Evolutionary conservation across 2,113 vertebrate genomes (phyloP), one percentile per base, ranked within the genome.

Genomic region (Tragelaphus buxtoni): DNA sequence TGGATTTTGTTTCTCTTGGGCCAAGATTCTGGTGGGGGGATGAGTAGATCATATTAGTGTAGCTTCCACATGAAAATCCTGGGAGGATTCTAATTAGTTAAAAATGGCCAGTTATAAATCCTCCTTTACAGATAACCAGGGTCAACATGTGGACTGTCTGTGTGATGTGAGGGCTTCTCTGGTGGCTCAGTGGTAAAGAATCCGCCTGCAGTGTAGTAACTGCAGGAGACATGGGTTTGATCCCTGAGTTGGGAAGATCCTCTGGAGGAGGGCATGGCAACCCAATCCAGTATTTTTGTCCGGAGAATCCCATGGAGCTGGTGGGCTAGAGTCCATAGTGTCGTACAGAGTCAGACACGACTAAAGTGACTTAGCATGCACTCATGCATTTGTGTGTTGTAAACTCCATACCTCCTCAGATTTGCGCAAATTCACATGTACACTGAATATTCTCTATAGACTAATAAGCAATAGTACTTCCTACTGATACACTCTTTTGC

Each of bases 1-100:
- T 79, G 81, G 42, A 13, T 76, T 96, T 93, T 91, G 39, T 96
- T 91, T n/a, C 24, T 47, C 65, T 61, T 90, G 58, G 24, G 35
- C 42, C 51, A 63, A 17, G 18, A 58, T 56, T 90, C 81, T 11
- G 3, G 39, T 61, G 16, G 8, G n/a, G 16, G 30, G 20, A 47
- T 13, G 18, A 17, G 11, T 53, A 77, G 26, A 55, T 92, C 30
- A 63, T 93, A 35, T 88, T 53, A 56, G 28, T 58, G 35, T 74
- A 51, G 18, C 18, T 69, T 39, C 55, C 28, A 85, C 47, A 56
- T 45, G 51, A 96, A 94, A 60, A 84, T 91, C 88, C 51, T 72
- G 20, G 32, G 9, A 63, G 53, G 53, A 56, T 39, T 79, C 26
- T 49, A 93, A 86, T 53, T 14, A 53, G 3, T 84, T 88, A 58